Conservation (phyloP, 2,797 vertebrate species). For the Apodemus agrarius region DNA sequence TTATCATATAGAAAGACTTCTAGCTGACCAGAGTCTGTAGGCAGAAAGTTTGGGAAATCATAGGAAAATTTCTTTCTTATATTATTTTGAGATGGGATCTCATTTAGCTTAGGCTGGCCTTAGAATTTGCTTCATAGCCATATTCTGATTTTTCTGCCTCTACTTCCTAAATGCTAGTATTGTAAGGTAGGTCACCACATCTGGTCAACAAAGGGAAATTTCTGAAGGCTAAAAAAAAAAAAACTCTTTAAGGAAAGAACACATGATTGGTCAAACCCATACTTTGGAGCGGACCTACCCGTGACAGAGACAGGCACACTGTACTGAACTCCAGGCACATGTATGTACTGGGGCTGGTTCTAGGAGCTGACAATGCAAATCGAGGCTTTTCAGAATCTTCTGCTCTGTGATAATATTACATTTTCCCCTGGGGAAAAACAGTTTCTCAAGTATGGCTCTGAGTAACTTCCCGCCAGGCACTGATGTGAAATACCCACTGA, state of each 20-base stretch:
- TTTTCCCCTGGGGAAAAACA: background rate
- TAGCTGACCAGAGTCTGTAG: background rate
- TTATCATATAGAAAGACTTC: slow-evolving; percentile 19
- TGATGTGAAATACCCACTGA: background rate
- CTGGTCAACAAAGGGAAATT: background rate
- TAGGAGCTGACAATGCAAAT: background rate
- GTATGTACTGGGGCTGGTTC: background rate
- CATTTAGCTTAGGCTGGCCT: background rate
- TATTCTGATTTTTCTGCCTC: background rate
- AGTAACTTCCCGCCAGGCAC: background rate
- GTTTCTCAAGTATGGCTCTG: background rate
- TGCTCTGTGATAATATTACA: background rate
- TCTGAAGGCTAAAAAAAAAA: background rate
- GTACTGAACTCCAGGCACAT: background rate
- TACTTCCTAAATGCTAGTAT: background rate
- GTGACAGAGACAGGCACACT: background rate
- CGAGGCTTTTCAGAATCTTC: background rate
- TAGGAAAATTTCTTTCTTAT: background rate
- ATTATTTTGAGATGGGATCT: background rate
- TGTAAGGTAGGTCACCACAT: background rate
- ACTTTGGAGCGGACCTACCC: background rate
- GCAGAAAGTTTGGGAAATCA: background rate
- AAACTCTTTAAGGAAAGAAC: background rate
- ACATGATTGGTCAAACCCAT: background rate
- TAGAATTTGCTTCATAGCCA: background rate